Evolutionary conservation across 2,888 invertebrate species (phyloP), one percentile per base, ranked within the genome.

Genomic region (Zaprionus bogoriensis): DNA sequence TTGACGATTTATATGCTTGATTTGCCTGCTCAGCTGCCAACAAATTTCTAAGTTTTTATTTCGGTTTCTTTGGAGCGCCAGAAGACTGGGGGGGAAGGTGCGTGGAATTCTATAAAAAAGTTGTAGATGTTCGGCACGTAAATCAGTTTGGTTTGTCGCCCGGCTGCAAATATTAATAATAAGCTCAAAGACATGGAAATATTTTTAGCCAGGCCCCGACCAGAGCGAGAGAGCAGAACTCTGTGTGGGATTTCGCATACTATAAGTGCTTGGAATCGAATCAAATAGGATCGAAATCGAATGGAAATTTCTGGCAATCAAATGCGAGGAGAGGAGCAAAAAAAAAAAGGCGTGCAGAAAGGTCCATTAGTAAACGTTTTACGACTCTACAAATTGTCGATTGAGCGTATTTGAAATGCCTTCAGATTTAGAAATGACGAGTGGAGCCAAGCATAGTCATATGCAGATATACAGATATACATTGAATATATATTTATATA

Each of bases 11-110:
- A 81, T 74, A 38, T 60, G 71, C 78, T 65, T 66, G 71, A 71
- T 79, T 74, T 71, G 76, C 41, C 45, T 39, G 61, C 59, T 64
- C 74, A 74, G 77, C 78, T 78, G 78, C 79, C 77, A 68, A 64
- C 27, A 55, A 48, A 30, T 51, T 55, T 42, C 50, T 14, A 25
- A 39, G 46, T 54, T 51, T 53, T 41, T 27, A n/a, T 50, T 50
- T 32, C 45, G 2, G 9, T 7, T 9, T 27, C 4, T 7, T n/a
- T n/a, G n/a, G n/a, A n/a, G n/a, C n/a, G n/a, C n/a, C n/a, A n/a
- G n/a, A n/a, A n/a, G n/a, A n/a, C n/a, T n/a, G n/a, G n/a, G n/a
- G n/a, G n/a, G n/a, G n/a, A n/a, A n/a, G n/a, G n/a, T n/a, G 32
- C 17, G 17, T 36, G 9, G 12, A 32, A 39, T 1, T 10, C n/a